phyloP scores from a whole-genome alignment of 64 coral and sea anemone species.

The Catalaphyllia jardinei region DNA sequence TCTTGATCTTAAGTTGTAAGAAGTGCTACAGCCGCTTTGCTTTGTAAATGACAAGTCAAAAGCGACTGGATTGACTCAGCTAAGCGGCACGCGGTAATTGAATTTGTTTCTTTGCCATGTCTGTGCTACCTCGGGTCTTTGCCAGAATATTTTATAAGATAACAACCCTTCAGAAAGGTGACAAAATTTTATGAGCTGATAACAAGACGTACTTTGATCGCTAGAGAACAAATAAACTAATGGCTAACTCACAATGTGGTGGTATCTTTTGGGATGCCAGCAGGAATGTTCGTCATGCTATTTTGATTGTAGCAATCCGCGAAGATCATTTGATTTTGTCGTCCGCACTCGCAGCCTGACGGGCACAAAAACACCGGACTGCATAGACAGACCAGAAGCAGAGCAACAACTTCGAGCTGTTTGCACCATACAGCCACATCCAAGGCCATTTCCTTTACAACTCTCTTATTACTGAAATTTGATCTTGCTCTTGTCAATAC shows the following conservation, averaged over 20 bases:
- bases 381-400: neutral
- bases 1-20: neutral
- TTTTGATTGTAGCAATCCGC: neutral
- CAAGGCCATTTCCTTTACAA: constrained; percentile 26
- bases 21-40: neutral
- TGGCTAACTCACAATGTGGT: constrained; percentile 17
- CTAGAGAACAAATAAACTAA: constrained; percentile 10
- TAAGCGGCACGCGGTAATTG: constrained; percentile 16
- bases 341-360: neutral
- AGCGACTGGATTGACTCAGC: constrained; percentile 5
- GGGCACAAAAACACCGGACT: neutral
- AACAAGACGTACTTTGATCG: constrained; percentile 19
- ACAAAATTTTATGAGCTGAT: constrained; percentile 32
- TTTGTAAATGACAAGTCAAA: neutral
- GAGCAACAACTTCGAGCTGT: neutral
- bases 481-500: constrained; percentile 32
- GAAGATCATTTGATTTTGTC: neutral
- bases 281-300: neutral
- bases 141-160: neutral
- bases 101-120: neutral
- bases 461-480: constrained; percentile 8
- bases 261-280: constrained; percentile 4
- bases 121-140: neutral
- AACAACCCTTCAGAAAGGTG: neutral
- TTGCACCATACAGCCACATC: neutral